Evolutionary conservation across 2,888 invertebrate species (phyloP), one percentile per base, ranked within the genome.

Genomic region (Trissolcus brochymenae): DNA sequence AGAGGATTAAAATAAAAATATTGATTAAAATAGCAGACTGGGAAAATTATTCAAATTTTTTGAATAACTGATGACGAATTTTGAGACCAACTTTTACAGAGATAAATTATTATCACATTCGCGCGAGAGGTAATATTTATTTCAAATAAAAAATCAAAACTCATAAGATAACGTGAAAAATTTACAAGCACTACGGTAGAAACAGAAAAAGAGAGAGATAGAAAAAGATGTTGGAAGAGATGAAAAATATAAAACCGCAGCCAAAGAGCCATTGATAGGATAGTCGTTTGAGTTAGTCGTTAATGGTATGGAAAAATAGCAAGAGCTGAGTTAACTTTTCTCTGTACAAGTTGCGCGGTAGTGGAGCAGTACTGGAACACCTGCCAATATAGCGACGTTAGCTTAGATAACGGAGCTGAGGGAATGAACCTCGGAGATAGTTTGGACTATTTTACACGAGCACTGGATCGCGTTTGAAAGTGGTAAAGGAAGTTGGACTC

Each of bases 241-340:
- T 65, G 80, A 85, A 85, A 84, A 85, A 86, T 86, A 84, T 82
- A 78, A 81, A 81, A 84, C 82, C 78, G 83, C 81, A 81, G 84
- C 84, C 83, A 13, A 85, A 85, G n/a, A n/a, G 82, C 83, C 86
- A 84, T 86, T 86, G 87, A 87, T 85, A 84, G 83, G 81, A 83
- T n/a, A n/a, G 84, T 86, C 85, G 83, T 86, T 85, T 79, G 79
- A 83, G 84, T 83, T 80, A 82, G 82, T 83, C 84, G 84, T 87
- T 85, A 86, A 86, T 87, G 84, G 85, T 81, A 86, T 86, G 84
- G 86, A 87, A 87, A 87, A 87, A 86, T 87, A 81, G 85, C 84
- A 76, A 81, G 80, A 82, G 81, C 81, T 73, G 80, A 80, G 81
- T 81, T 82, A 84, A 85, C 84, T 86, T 86, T 84, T 83, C 82